Base-by-base conservation (phyloP, 2,888 invertebrate genomes). In the Drosophila subsilvestris region DNA sequence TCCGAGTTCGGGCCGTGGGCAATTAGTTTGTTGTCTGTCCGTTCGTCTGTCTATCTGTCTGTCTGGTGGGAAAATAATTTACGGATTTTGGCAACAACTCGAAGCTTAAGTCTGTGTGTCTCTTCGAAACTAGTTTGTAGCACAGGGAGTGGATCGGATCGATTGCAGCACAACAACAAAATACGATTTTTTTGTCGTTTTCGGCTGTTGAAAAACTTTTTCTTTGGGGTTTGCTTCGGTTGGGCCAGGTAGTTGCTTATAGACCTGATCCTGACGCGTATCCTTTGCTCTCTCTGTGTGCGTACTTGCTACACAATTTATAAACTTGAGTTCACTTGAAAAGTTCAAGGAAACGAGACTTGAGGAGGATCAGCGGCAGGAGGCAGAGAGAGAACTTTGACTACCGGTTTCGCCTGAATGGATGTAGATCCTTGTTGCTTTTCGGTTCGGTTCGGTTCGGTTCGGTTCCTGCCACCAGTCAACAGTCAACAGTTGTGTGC, bases 271-370 rank as follows among this genome's bases (percentile, higher is more conserved):
- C 47, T 10, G 18, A 53, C 17, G 32, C 42, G 55, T 18, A 32
- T 55, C 37, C 53, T 42, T 29, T 12, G 6, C 50, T 43, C 29
- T 14, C 49, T 49, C 32, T 54, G 61, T 72, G 74, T 74, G 65
- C 76, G 80, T 85, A 83, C 83, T 86, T 83, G 87, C 83, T 79
- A 75, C 82, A 85, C 80, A 86, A 86, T 86, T 86, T 83, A 88
- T 75, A 88, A 85, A 86, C 86, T 88, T 88, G 88, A 85, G 85
- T 85, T 88, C 88, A 85, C 86, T 85, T 86, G 78, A 85, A 83
- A 83, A 80, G 85, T 85, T 85, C 85, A 85, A 85, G 85, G 88
- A 76, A 85, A 88, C 83, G 75, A 75, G 75, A 75, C 71, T 68
- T 66, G 74, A 65, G 51, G 42, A 60, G 25, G 17, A 49, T 14